Base-by-base conservation (phyloP, 2,113 vertebrate species). In the Megaleporinus macrocephalus region DNA sequence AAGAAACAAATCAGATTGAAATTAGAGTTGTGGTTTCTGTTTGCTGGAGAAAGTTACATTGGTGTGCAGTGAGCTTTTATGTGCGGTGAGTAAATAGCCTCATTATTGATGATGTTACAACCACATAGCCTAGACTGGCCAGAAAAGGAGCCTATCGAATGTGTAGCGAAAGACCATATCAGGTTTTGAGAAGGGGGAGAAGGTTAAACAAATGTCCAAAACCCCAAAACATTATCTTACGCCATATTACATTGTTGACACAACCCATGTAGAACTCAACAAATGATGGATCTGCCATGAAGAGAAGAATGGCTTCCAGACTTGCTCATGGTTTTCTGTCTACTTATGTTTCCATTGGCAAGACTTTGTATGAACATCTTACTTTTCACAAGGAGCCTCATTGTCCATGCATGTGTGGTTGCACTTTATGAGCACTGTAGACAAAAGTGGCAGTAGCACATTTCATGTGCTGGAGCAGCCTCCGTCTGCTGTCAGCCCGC, bases 311-410 rank as follows among this genome's bases (percentile, higher is more conserved):
- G 82, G 83, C 80, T 69, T 84, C 87, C 76, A 88, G 80, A 78
- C 83, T 78, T 73, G 70, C 81, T 73, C 65, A 78, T 62, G 69
- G 83, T 86, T 84, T 84, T 84, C 84, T 86, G 80, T 88, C 80
- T 68, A 73, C 81, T 79, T 57, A 29, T 88, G 86, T 89, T 90
- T 88, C 82, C 83, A 86, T 85, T 90, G 89, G 89, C 87, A 87
- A 76, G 62, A 70, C 30, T 84, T 57, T 73, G 66, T 77, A 75
- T 80, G 86, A 79, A 85, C 85, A 83, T 88, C 79, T 86, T 82
- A 76, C 79, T 86, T 86, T 83, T 88, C 86, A 86, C 76, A 83
- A 87, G 81, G 80, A 84, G 85, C 76, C 84, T 88, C 72, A 82
- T 72, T 84, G 80, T 85, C 83, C 78, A 85, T 78, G 86, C 84